Percentiles rank a stretch among this genome's conserved stretches.
phyloP scores from a whole-genome alignment of 2,113 vertebrate species.

The Malurus alboscapulatus region DNA sequence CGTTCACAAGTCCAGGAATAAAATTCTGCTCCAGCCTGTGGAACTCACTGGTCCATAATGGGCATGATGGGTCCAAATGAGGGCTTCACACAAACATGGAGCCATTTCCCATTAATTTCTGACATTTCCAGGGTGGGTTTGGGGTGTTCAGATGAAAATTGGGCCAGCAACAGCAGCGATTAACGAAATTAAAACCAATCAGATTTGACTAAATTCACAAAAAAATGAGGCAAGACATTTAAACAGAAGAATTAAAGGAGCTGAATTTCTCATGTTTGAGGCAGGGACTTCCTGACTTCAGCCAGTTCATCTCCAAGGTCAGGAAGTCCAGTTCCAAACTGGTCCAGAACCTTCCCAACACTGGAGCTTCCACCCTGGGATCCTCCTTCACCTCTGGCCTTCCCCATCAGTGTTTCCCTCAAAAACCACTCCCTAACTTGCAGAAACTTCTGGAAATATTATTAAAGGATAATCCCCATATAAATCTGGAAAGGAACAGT shows the following conservation, averaged over 20 bases:
- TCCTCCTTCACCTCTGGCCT: background rate
- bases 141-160: background rate
- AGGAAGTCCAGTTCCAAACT: background rate
- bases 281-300: background rate
- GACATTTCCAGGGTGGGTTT: background rate
- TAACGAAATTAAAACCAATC: background rate
- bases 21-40: background rate
- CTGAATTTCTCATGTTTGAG: background rate
- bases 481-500: background rate
- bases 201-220: background rate
- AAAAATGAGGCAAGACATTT: background rate
- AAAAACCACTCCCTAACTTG: fast-evolving
- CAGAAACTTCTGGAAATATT: fast-evolving
- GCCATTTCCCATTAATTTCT: background rate
- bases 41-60: fast-evolving
- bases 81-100: background rate
- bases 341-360: background rate
- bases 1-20: background rate
- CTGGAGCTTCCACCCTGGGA: background rate
- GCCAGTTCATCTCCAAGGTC: background rate
- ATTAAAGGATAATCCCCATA: background rate
- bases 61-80: background rate
- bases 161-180: background rate
- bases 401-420: background rate
- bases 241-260: background rate